Evolutionary conservation across 2,888 invertebrate species (phyloP).

Genomic region (Micoletzkya japonica): DNA sequence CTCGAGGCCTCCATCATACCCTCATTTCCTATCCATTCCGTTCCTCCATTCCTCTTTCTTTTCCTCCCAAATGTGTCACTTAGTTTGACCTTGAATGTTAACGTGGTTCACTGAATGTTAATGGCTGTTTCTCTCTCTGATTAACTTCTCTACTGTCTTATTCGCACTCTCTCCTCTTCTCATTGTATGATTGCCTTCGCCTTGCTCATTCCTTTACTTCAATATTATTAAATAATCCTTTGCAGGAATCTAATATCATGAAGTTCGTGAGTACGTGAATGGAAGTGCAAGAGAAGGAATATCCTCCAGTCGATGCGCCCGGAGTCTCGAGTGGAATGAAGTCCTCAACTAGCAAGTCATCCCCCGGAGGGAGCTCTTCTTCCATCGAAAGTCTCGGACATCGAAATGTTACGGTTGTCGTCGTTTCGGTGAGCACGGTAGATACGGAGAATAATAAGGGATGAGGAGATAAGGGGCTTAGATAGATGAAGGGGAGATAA

Average conservation of each 20-base stretch:
- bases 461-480: not conserved
- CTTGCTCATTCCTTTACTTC: not conserved
- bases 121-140: not conserved
- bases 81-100: no score
- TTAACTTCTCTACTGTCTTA: not conserved
- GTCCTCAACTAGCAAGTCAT: not conserved
- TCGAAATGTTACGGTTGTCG: slow-evolving; percentile 1
- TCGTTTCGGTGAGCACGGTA: slow-evolving; percentile 6
- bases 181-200: not conserved
- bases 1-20: no score
- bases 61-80: not conserved
- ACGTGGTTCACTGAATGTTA: no score
- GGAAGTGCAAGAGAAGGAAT: slow-evolving; percentile 8
- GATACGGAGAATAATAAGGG: not conserved
- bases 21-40: not conserved
- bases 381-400: slow-evolving; percentile 9
- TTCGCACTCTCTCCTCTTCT: no score
- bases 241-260: not conserved
- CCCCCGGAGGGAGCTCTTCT: not conserved
- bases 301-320: not conserved
- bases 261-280: not conserved
- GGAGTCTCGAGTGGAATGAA: not conserved
- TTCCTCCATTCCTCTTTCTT: not conserved
- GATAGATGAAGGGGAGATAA: not conserved
- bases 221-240: not conserved